Percentiles rank a stretch among this genome's conserved stretches.
Evolutionary conservation across 2,113 vertebrate species (phyloP).

Genomic region (Cochlearius cochlearius): DNA sequence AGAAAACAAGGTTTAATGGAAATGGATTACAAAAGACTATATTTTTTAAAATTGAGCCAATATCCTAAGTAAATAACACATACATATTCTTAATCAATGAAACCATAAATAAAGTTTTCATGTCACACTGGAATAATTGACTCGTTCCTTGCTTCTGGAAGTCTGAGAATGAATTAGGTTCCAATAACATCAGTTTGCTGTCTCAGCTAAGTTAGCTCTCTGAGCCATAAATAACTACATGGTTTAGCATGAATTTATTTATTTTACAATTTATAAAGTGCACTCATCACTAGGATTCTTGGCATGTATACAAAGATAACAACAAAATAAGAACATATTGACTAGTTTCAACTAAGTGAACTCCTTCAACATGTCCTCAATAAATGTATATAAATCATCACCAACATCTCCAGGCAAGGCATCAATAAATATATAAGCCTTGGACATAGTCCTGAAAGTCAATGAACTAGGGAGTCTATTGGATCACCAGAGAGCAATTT

Average conservation of each 20-base stretch:
- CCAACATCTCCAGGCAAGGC: background rate
- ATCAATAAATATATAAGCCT: background rate
- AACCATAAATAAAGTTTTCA: slow-evolving; percentile 45
- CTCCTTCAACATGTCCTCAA: background rate
- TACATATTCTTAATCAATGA: slow-evolving; percentile 33
- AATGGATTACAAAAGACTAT: background rate
- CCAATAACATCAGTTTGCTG: slow-evolving; percentile 49
- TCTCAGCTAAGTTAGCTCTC: slow-evolving; percentile 50
- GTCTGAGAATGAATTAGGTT: slow-evolving; percentile 46
- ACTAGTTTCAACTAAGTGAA: slow-evolving; percentile 11
- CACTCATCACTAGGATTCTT: slow-evolving; percentile 18
- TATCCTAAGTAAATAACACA: slow-evolving; percentile 35
- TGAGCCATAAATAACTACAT: slow-evolving; percentile 42
- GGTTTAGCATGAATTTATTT: slow-evolving; percentile 58
- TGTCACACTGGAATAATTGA: slow-evolving; percentile 51
- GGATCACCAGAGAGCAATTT: background rate
- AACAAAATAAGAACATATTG: slow-evolving; percentile 34
- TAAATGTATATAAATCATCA: slow-evolving; percentile 22
- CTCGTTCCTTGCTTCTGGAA: slow-evolving; percentile 31
- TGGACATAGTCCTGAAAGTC: background rate
- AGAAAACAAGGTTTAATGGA: background rate
- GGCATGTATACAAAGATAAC: slow-evolving; percentile 24
- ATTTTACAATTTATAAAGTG: slow-evolving; percentile 45
- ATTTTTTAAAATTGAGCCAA: background rate
- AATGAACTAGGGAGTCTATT: background rate